phyloP scores from a whole-genome alignment of 2,888 invertebrate genomes.

The Erebia ligea region DNA sequence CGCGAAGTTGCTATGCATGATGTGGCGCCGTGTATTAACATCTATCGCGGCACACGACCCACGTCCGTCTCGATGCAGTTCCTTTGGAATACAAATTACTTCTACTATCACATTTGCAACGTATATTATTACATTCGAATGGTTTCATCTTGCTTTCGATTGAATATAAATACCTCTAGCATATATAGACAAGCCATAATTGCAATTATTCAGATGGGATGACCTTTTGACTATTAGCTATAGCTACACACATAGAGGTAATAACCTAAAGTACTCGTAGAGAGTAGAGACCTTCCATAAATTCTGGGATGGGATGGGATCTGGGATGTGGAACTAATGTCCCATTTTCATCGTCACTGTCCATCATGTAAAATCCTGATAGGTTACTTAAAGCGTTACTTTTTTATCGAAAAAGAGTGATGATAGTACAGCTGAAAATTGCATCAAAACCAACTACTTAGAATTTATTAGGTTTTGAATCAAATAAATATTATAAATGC shows the following conservation, averaged over 20 bases:
- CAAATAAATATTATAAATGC: no score
- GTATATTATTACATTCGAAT: background rate
- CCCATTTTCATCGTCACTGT: background rate
- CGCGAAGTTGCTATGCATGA: slow-evolving; percentile 58
- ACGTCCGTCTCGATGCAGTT: slow-evolving; percentile 63
- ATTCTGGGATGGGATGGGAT: no score
- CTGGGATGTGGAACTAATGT: no score
- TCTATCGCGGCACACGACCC: slow-evolving; percentile 74
- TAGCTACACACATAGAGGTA: no score
- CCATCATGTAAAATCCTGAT: background rate
- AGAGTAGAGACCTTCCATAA: no score
- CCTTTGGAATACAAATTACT: slow-evolving; percentile 61
- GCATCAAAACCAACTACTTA: background rate
- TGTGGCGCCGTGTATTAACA: slow-evolving; percentile 57
- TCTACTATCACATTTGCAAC: slow-evolving; percentile 37
- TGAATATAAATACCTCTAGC: background rate
- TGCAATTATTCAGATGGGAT: background rate
- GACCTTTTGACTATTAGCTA: no score
- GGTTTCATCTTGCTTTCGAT: background rate
- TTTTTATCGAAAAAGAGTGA: background rate
- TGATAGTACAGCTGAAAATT: background rate
- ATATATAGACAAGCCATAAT: background rate
- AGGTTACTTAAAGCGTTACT: background rate
- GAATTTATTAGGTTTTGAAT: background rate
- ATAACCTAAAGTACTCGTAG: no score